phyloP scores from a whole-genome alignment of 2,888 invertebrate species.

The Formica aserva region DNA sequence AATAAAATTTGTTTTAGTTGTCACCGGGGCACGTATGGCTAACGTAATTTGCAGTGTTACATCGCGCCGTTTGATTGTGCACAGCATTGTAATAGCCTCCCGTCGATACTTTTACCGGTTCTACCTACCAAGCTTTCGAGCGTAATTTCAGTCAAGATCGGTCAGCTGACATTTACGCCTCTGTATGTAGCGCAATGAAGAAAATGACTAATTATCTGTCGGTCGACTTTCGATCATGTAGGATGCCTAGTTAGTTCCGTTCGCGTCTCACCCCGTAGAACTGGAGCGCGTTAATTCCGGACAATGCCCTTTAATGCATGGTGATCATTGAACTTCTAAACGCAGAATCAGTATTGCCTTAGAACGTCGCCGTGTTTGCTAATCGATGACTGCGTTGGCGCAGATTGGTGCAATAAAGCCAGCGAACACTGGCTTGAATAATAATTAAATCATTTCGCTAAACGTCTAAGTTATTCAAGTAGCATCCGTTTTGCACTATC shows the following conservation, averaged over 20 bases:
- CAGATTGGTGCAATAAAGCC: constrained; percentile 67
- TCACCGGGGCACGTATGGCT: neutral
- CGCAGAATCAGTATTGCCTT: constrained; percentile 60
- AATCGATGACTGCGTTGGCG: constrained; percentile 34
- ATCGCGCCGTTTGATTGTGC: neutral
- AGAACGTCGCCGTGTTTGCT: constrained; percentile 25
- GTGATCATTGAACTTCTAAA: constrained; percentile 73
- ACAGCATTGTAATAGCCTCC: constrained; percentile 1
- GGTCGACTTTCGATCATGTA: constrained; percentile 59
- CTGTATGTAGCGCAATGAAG: constrained; percentile 47
- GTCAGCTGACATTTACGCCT: constrained; percentile 61
- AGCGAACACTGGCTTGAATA: constrained; percentile 67
- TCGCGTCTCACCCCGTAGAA: constrained; percentile 37
- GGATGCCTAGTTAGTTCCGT: constrained; percentile 37
- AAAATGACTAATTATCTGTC: constrained; percentile 60
- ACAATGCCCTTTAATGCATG: constrained; percentile 56
- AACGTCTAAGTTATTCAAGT: constrained; percentile 26
- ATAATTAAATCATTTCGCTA: constrained; percentile 64
- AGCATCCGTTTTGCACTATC: neutral
- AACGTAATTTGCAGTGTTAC: constrained; percentile 37
- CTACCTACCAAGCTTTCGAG: constrained; percentile 21
- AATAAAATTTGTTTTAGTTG: constrained; percentile 30
- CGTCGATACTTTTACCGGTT: constrained; percentile 28
- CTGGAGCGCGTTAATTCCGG: constrained; percentile 60
- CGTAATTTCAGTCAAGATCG: constrained; percentile 55